Base-by-base conservation (phyloP, 2,888 invertebrate species). In the Cosmia trapezina region DNA sequence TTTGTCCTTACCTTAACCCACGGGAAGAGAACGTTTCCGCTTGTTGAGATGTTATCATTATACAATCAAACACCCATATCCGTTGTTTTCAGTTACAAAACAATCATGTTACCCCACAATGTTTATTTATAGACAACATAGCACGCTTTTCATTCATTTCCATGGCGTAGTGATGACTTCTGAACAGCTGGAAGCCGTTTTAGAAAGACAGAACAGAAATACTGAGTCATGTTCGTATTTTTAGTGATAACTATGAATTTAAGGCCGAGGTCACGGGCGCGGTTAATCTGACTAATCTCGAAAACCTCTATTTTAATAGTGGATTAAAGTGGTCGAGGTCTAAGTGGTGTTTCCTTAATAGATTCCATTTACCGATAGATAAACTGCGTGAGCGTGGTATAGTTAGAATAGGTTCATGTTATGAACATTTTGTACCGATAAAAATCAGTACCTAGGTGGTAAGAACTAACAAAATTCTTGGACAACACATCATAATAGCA, bases 211-310 rank as follows among this genome's bases (percentile, higher is more conserved):
- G 37, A 80, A 80, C 72, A 76, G 70, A 84, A 70, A 68, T 65
- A 81, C 54, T 70, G 71, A 78, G 47, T 75, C 77, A 80, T 80
- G 79, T 62, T 70, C 84, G 84, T 93, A 91, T 92, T 90, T 90
- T 87, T 91, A 91, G 88, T 76, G 74, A 82, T 85, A 83, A 89
- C 87, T 89, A 87, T 89, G 85, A 88, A 90, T 92, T 91, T 91
- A 91, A 88, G 81, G 85, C 88, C 87, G 83, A 88, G 92, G 91
- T 93, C 91, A 92, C 87, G 93, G 92, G 89, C 93, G 87, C 84
- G 84, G 60, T 78, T 76, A 68, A 84, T 81, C 69, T 67, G 86
- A 65, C 73, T 81, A 70, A 81, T 81, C 73, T 73, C 85, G 61
- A 71, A 79, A 83, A 72, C 80, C 66, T 82, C 57, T 70, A 70